These are phyloP conservation scores for Spinus pinus DNA, from an alignment of 2,797 vertebrate species.

Conservation along the genomic window DNA sequence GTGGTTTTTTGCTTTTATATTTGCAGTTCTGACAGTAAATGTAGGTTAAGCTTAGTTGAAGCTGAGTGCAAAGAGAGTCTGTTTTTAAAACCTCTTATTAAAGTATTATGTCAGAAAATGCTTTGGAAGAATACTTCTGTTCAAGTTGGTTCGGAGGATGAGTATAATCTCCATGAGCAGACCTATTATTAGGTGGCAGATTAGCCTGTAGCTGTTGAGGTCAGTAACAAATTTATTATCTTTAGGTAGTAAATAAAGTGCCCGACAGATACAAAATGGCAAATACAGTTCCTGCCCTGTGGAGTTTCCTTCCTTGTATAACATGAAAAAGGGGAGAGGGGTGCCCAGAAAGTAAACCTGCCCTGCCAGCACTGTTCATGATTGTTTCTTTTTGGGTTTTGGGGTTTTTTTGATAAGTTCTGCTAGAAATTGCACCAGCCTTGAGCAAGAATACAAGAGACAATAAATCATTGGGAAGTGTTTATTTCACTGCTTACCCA, in stretches of 20 bases:
- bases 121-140: not conserved
- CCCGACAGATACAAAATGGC: not conserved
- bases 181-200: slow-evolving; percentile 8
- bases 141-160: not conserved
- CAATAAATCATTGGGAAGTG: not conserved
- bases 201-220: slow-evolving; percentile 12
- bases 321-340: not conserved
- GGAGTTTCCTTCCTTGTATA: not conserved
- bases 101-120: not conserved
- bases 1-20: not conserved
- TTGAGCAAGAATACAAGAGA: slow-evolving; percentile 2
- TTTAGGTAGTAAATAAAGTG: slow-evolving; percentile 29
- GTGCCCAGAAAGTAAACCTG: not conserved
- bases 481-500: slow-evolving; percentile 33
- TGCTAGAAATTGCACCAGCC: not conserved
- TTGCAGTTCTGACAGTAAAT: not conserved
- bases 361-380: not conserved
- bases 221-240: slow-evolving; percentile 4
- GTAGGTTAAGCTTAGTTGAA: not conserved
- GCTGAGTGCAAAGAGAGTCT: not conserved
- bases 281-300: not conserved
- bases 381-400: not conserved
- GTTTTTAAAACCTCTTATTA: not conserved
- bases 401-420: not conserved
- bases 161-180: not conserved